These are phyloP conservation scores for Epirrhoe alternata DNA, from an alignment of 2,888 invertebrate species.

Conservation along the genomic window DNA sequence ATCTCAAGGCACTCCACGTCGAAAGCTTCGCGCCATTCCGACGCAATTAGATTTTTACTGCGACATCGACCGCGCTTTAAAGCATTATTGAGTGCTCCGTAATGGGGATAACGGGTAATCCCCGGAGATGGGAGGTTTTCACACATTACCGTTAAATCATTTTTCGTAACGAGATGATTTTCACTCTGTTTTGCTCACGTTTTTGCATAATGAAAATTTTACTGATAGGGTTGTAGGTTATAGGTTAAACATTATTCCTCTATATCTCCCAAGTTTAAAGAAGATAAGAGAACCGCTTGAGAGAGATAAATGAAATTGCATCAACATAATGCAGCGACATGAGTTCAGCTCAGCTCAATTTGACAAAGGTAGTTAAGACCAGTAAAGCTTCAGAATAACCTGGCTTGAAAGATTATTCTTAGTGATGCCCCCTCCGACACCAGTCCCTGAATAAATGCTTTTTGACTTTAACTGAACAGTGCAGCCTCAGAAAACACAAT, in stretches of 20 bases:
- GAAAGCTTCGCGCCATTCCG: constrained; percentile 33
- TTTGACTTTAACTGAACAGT: no score
- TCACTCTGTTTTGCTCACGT: not conserved
- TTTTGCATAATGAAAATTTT: not conserved
- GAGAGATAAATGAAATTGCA: no score
- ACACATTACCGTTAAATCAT: constrained; percentile 44
- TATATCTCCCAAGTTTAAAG: no score
- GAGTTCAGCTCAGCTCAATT: no score
- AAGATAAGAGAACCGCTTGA: no score
- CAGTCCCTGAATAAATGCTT: no score
- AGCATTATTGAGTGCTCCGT: constrained; percentile 37
- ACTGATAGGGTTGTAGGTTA: no score
- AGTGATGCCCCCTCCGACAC: no score
- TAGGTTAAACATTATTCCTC: not conserved
- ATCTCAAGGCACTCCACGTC: constrained; percentile 34
- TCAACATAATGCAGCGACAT: no score
- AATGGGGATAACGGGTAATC: constrained; percentile 36
- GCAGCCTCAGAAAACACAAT: not conserved
- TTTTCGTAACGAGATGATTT: constrained; percentile 21
- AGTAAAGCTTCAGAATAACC: no score
- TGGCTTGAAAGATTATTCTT: no score
- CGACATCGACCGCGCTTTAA: constrained; percentile 37
- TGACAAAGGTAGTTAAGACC: no score
- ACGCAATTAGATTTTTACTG: constrained; percentile 40
- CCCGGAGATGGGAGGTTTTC: constrained; percentile 30